phyloP scores from a whole-genome alignment of 2,888 invertebrate genomes.

The Miltochrista miniata region DNA sequence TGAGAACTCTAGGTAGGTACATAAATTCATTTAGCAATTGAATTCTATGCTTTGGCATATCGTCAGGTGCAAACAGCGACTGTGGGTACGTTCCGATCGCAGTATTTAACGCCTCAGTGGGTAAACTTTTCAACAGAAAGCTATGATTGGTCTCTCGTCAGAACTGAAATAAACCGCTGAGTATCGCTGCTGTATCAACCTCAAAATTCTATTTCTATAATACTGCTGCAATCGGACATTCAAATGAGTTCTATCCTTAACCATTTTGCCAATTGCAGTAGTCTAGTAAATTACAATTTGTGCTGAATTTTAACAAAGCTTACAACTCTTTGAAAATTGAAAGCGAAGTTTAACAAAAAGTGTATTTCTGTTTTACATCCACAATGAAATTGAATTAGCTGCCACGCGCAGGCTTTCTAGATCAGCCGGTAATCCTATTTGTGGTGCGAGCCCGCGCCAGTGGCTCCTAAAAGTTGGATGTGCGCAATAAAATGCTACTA shows the following conservation, averaged over 20 bases:
- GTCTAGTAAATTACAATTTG: slow-evolving; percentile 17
- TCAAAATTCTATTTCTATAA: slow-evolving; percentile 57
- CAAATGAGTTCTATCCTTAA: slow-evolving; percentile 42
- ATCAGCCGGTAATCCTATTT: slow-evolving; percentile 74
- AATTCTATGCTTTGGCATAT: no score
- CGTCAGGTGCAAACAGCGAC: slow-evolving; percentile 21
- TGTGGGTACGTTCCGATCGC: slow-evolving; percentile 28
- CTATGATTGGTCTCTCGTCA: slow-evolving; percentile 68
- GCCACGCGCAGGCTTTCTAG: slow-evolving; percentile 62
- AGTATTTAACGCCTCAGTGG: slow-evolving; percentile 56
- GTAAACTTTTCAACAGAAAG: slow-evolving; percentile 63
- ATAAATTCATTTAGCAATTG: no score
- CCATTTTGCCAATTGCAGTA: slow-evolving; percentile 22
- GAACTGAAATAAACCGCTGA: slow-evolving; percentile 54
- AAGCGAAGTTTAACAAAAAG: slow-evolving; percentile 40
- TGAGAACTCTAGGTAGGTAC: no score
- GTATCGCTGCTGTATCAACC: slow-evolving; percentile 45
- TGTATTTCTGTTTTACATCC: slow-evolving; percentile 53
- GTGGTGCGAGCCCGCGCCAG: no score
- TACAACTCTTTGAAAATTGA: slow-evolving; percentile 26
- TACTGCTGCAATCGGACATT: slow-evolving; percentile 53
- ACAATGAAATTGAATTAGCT: slow-evolving; percentile 70
- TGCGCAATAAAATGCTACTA: slow-evolving; percentile 54
- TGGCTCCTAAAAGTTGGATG: slow-evolving; percentile 66
- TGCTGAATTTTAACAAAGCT: slow-evolving; percentile 32